These are phyloP conservation scores for Anaspis maculata DNA, from an alignment of 2,888 invertebrate species.

Conservation along the genomic window DNA sequence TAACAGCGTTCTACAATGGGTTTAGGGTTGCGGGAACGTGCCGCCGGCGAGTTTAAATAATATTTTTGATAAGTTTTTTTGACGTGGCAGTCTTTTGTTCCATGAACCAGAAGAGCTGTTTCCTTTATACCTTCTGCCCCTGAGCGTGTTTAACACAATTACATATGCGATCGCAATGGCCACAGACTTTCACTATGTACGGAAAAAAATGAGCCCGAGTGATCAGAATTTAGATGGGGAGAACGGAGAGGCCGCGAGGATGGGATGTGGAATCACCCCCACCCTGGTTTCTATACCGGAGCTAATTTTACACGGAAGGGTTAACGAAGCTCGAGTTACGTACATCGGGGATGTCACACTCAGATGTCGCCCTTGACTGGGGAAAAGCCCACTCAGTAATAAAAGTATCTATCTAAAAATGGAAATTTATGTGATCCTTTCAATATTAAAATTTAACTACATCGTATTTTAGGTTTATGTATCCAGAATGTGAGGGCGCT, in stretches of 20 bases:
- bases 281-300: background rate
- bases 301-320: constrained; percentile 3
- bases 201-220: background rate
- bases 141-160: constrained; percentile 6
- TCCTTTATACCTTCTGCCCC: constrained; percentile 1
- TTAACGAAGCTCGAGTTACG: constrained; percentile 3
- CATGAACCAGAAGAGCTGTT: constrained; percentile 2
- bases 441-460: constrained; percentile 17
- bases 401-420: constrained; percentile 16
- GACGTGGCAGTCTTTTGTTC: constrained; percentile 10
- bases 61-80: constrained; percentile 15
- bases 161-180: background rate
- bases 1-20: constrained; percentile 12
- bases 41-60: constrained; percentile 13
- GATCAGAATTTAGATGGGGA: background rate
- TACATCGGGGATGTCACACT: constrained; percentile 1
- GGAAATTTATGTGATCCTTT: constrained; percentile 16
- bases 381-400: constrained; percentile 3
- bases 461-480: constrained; percentile 16
- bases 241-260: no score
- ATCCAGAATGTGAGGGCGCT: constrained; percentile 11
- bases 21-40: constrained; percentile 9
- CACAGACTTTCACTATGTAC: background rate
- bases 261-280: no score
- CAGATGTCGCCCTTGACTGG: constrained; percentile 5